Base-by-base conservation (phyloP, 2,888 invertebrate genomes). In the Cantharis nigra region DNA sequence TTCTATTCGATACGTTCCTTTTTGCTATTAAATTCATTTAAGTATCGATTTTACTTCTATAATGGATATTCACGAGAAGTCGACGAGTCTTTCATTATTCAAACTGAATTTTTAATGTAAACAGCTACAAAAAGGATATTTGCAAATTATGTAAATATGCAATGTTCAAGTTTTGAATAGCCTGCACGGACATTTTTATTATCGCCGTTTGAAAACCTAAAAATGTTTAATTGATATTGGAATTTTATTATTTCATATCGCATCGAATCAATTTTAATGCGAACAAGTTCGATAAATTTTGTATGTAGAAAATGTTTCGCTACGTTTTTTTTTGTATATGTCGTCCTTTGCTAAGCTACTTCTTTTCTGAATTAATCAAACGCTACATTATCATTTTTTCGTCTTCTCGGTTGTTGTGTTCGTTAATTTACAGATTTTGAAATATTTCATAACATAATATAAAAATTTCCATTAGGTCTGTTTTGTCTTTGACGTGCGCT, bases 31-130 rank as follows among this genome's bases (percentile, higher is more conserved):
- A 81, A 77, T 82, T 81, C 80, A 80, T 82, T 82, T 79, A 78
- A 75, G 81, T 83, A 83, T 83, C 80, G 83, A 83, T 83, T 81
- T 79, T 79, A 74, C 80, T 79, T 79, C 79, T 80, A 80, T 82
- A 20, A 72, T 62, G 26, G 11, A 69, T 71, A 30, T 69, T 70
- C 71, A 69, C n/a, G 49, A 49, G 49, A 49, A 49, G 49, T 49
- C 49, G 70, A 65, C 63, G 69, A 65, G 65, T 62, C 62, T 73
- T 72, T 72, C 72, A 76, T 72, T 72, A 70, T 33, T 62, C 62
- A 72, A 64, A 72, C 70, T 65, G 70, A 18, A 28, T 30, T 26
- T 63, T 69, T 69, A 49, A 49, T 49, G 49, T 49, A 49, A 49
- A 49, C 49, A 49, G 13, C 49, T 49, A 49, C 49, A 49, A 49